phyloP scores from a whole-genome alignment of 2,797 vertebrate species.

The Cyclopterus lumpus region DNA sequence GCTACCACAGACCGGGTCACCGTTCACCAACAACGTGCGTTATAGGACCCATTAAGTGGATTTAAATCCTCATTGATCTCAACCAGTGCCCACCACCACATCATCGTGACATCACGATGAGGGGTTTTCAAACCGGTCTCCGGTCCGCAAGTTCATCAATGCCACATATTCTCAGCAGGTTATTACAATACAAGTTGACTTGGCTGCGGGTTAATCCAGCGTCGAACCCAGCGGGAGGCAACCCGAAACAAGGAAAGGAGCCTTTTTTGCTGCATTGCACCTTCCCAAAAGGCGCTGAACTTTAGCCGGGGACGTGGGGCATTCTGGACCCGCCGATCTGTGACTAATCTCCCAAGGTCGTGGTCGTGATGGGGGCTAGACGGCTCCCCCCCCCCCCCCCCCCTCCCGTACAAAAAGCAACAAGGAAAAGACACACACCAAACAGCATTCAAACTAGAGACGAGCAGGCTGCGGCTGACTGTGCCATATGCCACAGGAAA shows the following conservation, averaged over 20 bases:
- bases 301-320: constrained; percentile 60
- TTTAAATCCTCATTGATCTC: neutral
- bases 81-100: neutral
- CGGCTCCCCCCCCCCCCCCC: too few species aligned
- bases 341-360: constrained; percentile 40
- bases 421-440: constrained; percentile 11
- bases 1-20: constrained; percentile 40
- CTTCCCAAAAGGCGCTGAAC: constrained; percentile 71
- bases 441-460: neutral
- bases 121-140: neutral
- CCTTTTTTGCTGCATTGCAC: constrained; percentile 83
- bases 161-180: constrained; percentile 1
- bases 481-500: constrained; percentile 55
- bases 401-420: neutral
- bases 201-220: constrained; percentile 25
- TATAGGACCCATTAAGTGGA: neutral
- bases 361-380: constrained; percentile 45
- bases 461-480: constrained; percentile 3
- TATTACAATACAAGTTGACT: neutral
- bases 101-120: neutral
- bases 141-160: constrained; percentile 9
- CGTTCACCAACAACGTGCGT: neutral
- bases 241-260: constrained; percentile 22
- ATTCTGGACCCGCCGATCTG: constrained; percentile 50
- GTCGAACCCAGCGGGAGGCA: constrained; percentile 25